These are phyloP conservation scores for Echinops telfairi DNA, from an alignment of 2,113 vertebrate genomes.

Conservation along the genomic window DNA sequence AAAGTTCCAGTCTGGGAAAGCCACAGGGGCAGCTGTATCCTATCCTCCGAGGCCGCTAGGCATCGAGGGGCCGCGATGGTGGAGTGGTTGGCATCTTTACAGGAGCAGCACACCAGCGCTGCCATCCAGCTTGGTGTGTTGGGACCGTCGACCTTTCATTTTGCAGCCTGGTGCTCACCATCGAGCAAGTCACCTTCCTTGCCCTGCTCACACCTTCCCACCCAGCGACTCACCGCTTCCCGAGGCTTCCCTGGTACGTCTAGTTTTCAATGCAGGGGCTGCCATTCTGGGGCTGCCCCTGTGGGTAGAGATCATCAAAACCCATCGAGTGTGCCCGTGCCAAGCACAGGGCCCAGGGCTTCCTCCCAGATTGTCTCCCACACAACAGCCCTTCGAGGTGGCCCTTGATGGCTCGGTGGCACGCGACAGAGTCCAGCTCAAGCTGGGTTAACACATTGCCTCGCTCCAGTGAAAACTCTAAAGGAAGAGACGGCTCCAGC, in stretches of 20 bases:
- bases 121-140: background rate
- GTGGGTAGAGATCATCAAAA: background rate
- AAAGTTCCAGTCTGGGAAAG: no score
- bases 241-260: background rate
- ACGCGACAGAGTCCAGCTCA: background rate
- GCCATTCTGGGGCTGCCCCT: fast-evolving
- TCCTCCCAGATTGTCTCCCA: background rate
- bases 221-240: background rate
- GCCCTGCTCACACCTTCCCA: background rate
- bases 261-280: background rate
- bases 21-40: no score
- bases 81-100: no score
- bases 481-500: background rate
- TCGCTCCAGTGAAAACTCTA: background rate
- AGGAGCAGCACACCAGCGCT: background rate
- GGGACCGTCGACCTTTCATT: background rate
- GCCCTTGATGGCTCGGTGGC: background rate
- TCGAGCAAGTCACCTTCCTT: background rate
- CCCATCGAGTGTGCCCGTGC: background rate
- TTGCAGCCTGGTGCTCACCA: background rate
- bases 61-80: no score
- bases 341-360: background rate
- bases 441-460: background rate
- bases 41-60: no score
- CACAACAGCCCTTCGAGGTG: background rate